Conservation (phyloP, 2,888 invertebrate genomes). For the Cerastoderma edule region DNA sequence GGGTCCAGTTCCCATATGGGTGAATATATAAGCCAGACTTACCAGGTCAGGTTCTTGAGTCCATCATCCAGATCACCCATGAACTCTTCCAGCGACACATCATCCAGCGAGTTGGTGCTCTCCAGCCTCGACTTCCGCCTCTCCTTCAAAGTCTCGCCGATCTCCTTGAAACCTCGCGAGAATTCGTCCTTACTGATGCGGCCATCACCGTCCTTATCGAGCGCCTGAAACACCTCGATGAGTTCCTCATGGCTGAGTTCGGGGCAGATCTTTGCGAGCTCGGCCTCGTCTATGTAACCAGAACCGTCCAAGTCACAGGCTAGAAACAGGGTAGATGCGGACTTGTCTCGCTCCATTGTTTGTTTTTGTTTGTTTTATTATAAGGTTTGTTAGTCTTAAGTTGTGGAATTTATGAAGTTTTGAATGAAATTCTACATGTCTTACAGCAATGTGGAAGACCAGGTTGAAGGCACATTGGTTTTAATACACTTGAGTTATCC, state of each 20-base stretch:
- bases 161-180: constrained; percentile 84
- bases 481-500: neutral
- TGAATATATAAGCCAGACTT: constrained; percentile 43
- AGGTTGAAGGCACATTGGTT: neutral
- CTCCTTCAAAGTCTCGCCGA: constrained; percentile 67
- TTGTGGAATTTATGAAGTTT: neutral
- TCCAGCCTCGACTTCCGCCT: constrained; percentile 68
- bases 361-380: neutral
- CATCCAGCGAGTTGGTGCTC: constrained; percentile 66
- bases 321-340: constrained; percentile 81
- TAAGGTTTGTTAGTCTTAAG: neutral
- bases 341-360: constrained; percentile 48
- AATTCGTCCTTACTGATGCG: constrained; percentile 85
- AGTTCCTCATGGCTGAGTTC: constrained; percentile 84
- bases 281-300: constrained; percentile 84
- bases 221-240: constrained; percentile 84
- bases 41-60: constrained; percentile 77
- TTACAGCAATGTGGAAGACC: neutral
- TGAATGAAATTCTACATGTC: neutral
- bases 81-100: constrained; percentile 67
- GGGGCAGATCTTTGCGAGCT: constrained; percentile 85
- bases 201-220: constrained; percentile 86
- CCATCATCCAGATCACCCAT: constrained; percentile 76
- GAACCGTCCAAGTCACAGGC: constrained; percentile 84
- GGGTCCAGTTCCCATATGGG: no score